Conservation (phyloP, 2,888 invertebrate species). For the Luffia ferchaultella region DNA sequence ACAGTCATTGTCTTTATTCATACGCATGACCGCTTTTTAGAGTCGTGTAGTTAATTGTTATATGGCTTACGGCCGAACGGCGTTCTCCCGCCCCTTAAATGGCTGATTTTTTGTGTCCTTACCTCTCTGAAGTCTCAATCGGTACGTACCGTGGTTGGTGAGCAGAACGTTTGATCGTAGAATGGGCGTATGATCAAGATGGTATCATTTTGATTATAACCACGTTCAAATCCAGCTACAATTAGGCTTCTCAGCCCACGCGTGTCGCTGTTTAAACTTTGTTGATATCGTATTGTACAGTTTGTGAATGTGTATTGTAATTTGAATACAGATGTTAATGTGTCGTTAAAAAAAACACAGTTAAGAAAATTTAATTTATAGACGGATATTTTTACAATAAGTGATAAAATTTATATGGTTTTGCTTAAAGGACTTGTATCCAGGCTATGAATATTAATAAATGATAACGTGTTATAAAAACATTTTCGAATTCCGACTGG, state of each 20-base stretch:
- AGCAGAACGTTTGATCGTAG: background rate
- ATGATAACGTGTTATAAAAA: no score
- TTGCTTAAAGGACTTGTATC: no score
- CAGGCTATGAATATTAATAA: no score
- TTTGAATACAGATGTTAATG: no score
- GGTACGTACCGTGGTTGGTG: background rate
- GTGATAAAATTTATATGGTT: no score
- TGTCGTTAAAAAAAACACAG: no score
- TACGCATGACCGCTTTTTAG: background rate
- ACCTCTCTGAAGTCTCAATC: background rate
- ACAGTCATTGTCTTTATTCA: background rate
- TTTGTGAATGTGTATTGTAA: no score
- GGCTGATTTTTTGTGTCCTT: background rate
- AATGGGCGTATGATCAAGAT: background rate
- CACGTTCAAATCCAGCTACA: background rate
- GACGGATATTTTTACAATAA: no score
- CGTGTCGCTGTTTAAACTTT: background rate
- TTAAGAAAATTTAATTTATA: no score
- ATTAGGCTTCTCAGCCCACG: background rate
- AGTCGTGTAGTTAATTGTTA: background rate
- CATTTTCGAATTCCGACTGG: no score
- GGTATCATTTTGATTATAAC: background rate
- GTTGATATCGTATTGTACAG: no score
- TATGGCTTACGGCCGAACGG: background rate
- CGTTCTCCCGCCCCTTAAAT: background rate